Percentiles rank a stretch among this genome's conserved stretches.
phyloP scores from a whole-genome alignment of 2,113 vertebrate genomes.

The Varanus salvator region DNA sequence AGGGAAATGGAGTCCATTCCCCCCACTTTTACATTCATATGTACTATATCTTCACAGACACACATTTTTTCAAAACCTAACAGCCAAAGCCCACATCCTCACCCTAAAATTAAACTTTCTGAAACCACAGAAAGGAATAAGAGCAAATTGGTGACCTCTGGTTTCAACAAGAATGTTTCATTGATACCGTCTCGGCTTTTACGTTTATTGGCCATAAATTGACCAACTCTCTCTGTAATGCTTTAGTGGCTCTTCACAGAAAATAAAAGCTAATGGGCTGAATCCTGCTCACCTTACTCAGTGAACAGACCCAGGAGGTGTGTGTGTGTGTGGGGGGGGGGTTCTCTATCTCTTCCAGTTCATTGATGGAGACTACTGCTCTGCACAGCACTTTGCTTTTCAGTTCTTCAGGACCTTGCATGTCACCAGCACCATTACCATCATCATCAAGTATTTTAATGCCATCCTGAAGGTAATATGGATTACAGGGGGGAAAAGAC shows the following conservation, averaged over 20 bases:
- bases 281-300: slow-evolving; percentile 29
- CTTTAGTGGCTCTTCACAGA: slow-evolving; percentile 49
- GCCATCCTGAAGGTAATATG: too few species aligned
- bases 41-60: neutral
- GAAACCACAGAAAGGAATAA: slow-evolving; percentile 73
- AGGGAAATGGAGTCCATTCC: slow-evolving; percentile 32
- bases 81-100: slow-evolving; percentile 67
- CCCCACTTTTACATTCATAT: slow-evolving; percentile 41
- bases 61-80: slow-evolving; percentile 40
- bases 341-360: fast-evolving
- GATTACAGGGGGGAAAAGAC: too few species aligned
- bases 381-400: neutral
- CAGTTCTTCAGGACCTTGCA: neutral
- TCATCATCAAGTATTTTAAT: too few species aligned
- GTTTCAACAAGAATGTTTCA: slow-evolving; percentile 71
- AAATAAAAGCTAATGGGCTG: slow-evolving; percentile 14
- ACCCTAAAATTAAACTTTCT: slow-evolving; percentile 72
- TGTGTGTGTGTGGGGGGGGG: neutral
- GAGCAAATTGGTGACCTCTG: slow-evolving; percentile 71
- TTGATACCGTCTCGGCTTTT: slow-evolving; percentile 60
- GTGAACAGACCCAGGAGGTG: neutral
- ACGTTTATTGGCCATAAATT: slow-evolving; percentile 69
- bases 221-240: slow-evolving; percentile 24
- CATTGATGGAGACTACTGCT: neutral
- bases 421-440: too few species aligned